These are phyloP conservation scores for Enteromius thamalakanensis DNA, from an alignment of 2,797 vertebrate genomes.

Conservation along the genomic window DNA sequence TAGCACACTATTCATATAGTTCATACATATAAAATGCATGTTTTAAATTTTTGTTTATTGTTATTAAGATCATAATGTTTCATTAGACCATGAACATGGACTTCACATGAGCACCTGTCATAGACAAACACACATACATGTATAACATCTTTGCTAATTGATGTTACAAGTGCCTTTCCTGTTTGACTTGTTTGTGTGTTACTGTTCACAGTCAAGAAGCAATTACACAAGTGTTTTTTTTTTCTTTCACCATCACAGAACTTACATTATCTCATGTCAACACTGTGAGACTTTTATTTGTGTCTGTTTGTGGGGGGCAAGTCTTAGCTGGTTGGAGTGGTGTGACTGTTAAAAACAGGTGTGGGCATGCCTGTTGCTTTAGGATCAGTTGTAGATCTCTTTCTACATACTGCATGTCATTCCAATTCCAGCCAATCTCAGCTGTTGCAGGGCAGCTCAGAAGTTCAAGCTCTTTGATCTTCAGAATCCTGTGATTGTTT, in stretches of 20 bases:
- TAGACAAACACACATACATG: background rate
- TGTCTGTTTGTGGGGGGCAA: conserved; percentile 50
- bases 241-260: conserved; percentile 12
- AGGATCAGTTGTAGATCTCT: conserved; percentile 54
- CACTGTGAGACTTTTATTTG: conserved; percentile 50
- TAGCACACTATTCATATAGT: background rate
- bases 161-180: conserved; percentile 11
- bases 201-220: conserved; percentile 13
- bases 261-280: conserved; percentile 34
- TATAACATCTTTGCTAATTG: background rate
- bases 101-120: background rate
- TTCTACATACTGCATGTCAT: conserved; percentile 48
- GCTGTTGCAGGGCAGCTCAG: conserved; percentile 50
- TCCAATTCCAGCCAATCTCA: conserved; percentile 60
- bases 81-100: background rate
- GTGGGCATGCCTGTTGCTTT: conserved; percentile 54
- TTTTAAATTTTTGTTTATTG: background rate
- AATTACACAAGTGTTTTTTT: conserved; percentile 32
- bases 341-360: conserved; percentile 60
- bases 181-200: conserved; percentile 32
- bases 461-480: conserved; percentile 32
- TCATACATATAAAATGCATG: background rate
- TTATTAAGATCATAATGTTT: background rate
- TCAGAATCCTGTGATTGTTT: conserved; percentile 37
- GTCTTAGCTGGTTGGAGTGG: conserved; percentile 57